Evolutionary conservation across 2,888 invertebrate species (phyloP).

Genomic region (Clanis bilineata): DNA sequence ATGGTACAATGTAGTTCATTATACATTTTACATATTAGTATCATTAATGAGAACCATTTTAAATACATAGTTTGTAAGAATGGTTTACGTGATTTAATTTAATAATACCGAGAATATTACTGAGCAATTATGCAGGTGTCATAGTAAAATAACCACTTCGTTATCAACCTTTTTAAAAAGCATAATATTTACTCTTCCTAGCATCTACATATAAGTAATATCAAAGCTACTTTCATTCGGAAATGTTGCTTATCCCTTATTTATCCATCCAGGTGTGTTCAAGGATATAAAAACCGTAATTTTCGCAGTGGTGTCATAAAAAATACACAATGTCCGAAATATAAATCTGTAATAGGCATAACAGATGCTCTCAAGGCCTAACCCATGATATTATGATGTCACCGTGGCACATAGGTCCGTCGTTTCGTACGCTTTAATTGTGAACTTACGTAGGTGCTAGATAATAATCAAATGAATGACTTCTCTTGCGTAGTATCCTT

Average conservation of each 20-base stretch:
- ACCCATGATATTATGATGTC: slow-evolving; percentile 47
- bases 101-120: not conserved
- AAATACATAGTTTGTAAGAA: not conserved
- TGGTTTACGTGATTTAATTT: not conserved
- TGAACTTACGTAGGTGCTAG: slow-evolving; percentile 22
- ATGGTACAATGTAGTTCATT: no score
- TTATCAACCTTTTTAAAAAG: not conserved
- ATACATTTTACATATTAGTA: not conserved
- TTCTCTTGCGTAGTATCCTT: slow-evolving; percentile 1
- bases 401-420: slow-evolving; percentile 39
- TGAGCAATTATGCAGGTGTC: not conserved
- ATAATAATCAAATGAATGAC: slow-evolving; percentile 21
- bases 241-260: not conserved
- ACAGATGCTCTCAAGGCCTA: slow-evolving; percentile 41
- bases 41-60: not conserved
- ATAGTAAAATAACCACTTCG: not conserved
- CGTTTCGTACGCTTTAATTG: slow-evolving; percentile 35
- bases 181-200: not conserved
- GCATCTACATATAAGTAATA: not conserved
- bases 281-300: slow-evolving; percentile 1
- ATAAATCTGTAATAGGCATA: slow-evolving; percentile 13
- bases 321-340: slow-evolving; percentile 4
- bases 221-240: not conserved
- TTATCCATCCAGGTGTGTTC: slow-evolving; percentile 1
- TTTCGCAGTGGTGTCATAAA: slow-evolving; percentile 3